Conservation (phyloP, 2,888 invertebrate species). For the Heterodera filipjevi region DNA sequence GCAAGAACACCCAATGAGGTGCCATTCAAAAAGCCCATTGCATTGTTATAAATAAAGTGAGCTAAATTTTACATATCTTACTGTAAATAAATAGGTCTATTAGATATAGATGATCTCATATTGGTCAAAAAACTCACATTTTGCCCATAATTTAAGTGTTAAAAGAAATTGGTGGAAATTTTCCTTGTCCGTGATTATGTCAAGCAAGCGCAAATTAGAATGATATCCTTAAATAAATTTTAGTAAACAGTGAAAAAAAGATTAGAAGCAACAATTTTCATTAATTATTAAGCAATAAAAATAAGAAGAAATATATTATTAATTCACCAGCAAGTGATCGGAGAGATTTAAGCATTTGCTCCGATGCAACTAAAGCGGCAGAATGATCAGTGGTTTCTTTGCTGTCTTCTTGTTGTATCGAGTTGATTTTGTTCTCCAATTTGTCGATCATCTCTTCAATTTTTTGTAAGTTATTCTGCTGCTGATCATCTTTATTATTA, state of each 20-base stretch:
- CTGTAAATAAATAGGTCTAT: no score
- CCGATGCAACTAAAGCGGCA: background rate
- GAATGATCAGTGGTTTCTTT: background rate
- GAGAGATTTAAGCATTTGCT: background rate
- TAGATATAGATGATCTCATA: no score
- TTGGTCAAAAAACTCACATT: background rate
- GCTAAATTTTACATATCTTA: background rate
- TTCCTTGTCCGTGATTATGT: background rate
- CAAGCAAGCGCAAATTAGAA: background rate
- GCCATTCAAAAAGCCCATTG: slow-evolving; percentile 87
- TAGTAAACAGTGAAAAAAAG: no score
- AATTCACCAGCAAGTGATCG: background rate
- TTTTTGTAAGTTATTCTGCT: background rate
- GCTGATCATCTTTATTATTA: background rate
- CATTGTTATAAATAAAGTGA: slow-evolving; percentile 85
- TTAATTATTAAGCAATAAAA: background rate
- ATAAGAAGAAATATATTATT: background rate
- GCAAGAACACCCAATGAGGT: slow-evolving; percentile 99
- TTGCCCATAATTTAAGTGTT: background rate
- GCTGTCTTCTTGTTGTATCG: background rate
- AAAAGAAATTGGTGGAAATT: background rate
- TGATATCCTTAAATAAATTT: background rate
- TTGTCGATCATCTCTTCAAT: background rate
- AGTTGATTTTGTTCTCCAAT: background rate
- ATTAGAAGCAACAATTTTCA: background rate